Base-by-base conservation (phyloP, 2,888 invertebrate genomes). In the Limenitis camilla region DNA sequence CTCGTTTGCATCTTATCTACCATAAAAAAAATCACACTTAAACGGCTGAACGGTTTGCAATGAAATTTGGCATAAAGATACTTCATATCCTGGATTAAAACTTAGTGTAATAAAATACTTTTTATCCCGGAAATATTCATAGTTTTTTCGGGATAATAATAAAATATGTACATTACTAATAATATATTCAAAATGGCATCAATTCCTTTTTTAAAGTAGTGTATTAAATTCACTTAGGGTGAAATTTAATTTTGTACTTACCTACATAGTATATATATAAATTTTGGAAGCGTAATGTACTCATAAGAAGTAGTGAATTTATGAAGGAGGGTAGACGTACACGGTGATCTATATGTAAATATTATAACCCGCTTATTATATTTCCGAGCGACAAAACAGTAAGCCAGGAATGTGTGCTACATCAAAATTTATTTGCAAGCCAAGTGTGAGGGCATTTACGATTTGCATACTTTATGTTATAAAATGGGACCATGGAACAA, bases 321-420 rank as follows among this genome's bases (percentile, higher is more conserved):
- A 74, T 72, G 60, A 57, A 56, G 48, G 60, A 57, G 64, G 71
- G 65, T 66, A 59, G 62, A 58, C 63, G 66, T 66, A 77, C 76
- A 76, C 58, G 66, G 81, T 82, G 86, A 85, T 87, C 81, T 86
- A 85, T 82, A 87, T 87, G 87, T 76, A 82, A 87, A 87, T 86
- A 70, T 81, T 81, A 84, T 83, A 82, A 79, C 82, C 78, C 79
- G 83, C 80, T 84, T 86, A 86, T 87, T 85, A 85, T 84, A 76
- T 70, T 49, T 76, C 73, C 65, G 62, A 66, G 62, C 70, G 74
- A 71, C 71, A 70, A 72, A 76, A 77, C 76, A 70, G 75, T 76
- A 74, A 76, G 75, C 74, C 68, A 67, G 64, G 72, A 69, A 76
- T 76, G 77, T 76, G 74, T 73, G 74, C 76, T 78, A 72, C 71